Evolutionary conservation across 2,113 vertebrate species (phyloP).

Genomic region (Lathamus discolor): DNA sequence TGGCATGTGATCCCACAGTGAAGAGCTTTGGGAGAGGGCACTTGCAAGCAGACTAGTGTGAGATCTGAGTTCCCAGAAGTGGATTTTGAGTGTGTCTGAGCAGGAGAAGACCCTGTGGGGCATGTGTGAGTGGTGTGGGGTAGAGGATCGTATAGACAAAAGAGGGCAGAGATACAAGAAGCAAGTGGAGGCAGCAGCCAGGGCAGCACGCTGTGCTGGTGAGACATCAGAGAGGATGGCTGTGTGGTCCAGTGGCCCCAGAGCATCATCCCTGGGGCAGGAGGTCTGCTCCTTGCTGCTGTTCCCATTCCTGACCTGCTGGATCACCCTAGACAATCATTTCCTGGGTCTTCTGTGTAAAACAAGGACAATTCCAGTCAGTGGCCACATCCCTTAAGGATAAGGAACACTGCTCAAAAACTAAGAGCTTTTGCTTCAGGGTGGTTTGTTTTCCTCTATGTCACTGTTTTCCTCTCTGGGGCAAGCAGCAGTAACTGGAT

Average conservation of each 20-base stretch:
- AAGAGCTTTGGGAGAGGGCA: background rate
- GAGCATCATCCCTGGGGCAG: background rate
- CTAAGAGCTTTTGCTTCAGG: background rate
- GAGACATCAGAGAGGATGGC: background rate
- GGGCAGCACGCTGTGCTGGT: background rate
- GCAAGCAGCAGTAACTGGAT: background rate
- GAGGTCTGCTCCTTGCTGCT: background rate
- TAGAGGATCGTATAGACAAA: background rate
- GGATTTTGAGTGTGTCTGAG: background rate
- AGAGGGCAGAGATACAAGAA: background rate
- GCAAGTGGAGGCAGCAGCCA: background rate
- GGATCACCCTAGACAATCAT: background rate
- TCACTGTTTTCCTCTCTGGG: background rate
- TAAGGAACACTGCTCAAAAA: background rate
- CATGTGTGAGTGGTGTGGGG: accelerated
- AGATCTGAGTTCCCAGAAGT: background rate
- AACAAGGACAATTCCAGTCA: background rate
- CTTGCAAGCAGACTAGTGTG: accelerated
- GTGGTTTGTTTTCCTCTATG: background rate
- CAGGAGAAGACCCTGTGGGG: accelerated
- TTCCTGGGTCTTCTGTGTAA: background rate
- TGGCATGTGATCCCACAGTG: accelerated
- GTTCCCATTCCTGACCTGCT: background rate
- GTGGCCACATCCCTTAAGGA: background rate
- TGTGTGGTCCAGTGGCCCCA: background rate